Conservation (phyloP, 2,888 invertebrate species). For the Icerya purchasi region DNA sequence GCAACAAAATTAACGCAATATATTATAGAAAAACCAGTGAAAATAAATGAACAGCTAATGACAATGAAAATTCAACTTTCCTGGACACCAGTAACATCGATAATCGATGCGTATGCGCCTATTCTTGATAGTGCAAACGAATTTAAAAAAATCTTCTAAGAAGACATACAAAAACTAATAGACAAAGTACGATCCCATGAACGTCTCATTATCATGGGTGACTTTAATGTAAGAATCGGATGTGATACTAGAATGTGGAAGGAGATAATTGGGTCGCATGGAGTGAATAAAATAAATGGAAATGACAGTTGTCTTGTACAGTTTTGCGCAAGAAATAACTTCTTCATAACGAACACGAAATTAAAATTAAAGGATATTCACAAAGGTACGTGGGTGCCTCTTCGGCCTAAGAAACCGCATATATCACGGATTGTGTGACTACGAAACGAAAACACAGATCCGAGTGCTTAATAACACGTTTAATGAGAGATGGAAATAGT, state of each 20-base stretch:
- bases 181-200: neutral
- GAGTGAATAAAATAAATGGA: neutral
- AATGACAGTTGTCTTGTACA: neutral
- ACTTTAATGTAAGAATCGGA: neutral
- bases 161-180: neutral
- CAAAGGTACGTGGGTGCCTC: neutral
- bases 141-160: neutral
- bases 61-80: neutral
- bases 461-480: neutral
- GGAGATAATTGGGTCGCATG: neutral
- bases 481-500: neutral
- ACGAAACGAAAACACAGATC: neutral
- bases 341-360: neutral
- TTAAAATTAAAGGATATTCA: neutral
- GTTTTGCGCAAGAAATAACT: neutral
- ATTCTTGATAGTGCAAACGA: neutral
- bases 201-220: too few relatives aligned
- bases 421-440: neutral
- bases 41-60: too few relatives aligned
- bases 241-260: neutral
- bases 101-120: neutral
- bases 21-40: too few relatives aligned
- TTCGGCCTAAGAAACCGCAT: neutral
- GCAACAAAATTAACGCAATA: too few relatives aligned
- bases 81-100: neutral